phyloP scores from a whole-genome alignment of 2,113 vertebrate genomes.

The Pterophyllum scalare region DNA sequence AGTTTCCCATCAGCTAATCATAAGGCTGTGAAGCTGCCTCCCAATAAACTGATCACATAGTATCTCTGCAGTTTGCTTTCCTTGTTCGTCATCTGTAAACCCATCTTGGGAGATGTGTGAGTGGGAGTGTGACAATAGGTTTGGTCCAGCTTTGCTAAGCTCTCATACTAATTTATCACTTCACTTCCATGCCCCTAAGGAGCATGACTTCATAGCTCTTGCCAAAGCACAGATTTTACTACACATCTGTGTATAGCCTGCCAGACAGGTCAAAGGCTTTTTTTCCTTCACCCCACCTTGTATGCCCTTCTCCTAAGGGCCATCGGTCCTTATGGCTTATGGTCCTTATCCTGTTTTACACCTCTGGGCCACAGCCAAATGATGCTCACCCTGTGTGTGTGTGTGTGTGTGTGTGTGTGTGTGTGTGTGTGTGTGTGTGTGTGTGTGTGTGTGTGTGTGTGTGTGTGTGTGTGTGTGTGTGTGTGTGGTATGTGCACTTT shows the following conservation, averaged over 20 bases:
- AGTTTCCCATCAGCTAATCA: constrained; percentile 1
- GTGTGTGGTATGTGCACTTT: not conserved
- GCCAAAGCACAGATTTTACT: constrained; percentile 34
- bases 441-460: not conserved
- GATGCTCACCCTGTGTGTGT: not conserved
- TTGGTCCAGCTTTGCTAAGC: constrained; percentile 19
- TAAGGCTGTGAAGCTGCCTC: constrained; percentile 3
- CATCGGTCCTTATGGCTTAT: constrained; percentile 6
- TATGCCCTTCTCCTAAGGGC: constrained; percentile 32
- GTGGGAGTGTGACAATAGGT: constrained; percentile 9
- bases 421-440: not conserved
- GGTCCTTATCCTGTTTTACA: constrained; percentile 50
- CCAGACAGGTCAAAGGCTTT: constrained; percentile 42
- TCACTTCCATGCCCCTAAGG: constrained; percentile 27
- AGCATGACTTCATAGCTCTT: constrained; percentile 50
- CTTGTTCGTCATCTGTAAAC: not conserved
- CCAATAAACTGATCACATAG: not conserved
- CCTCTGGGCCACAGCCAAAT: constrained; percentile 30
- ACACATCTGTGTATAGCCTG: constrained; percentile 38
- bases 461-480: not conserved
- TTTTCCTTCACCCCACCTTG: constrained; percentile 24
- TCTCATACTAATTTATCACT: constrained; percentile 38
- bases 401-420: not conserved
- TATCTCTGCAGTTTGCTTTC: not conserved
- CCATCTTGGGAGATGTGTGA: constrained; percentile 17